Percentiles rank a stretch among this genome's conserved stretches.
phyloP scores from a whole-genome alignment of 2,888 invertebrate species.

The Diloba caeruleocephala region DNA sequence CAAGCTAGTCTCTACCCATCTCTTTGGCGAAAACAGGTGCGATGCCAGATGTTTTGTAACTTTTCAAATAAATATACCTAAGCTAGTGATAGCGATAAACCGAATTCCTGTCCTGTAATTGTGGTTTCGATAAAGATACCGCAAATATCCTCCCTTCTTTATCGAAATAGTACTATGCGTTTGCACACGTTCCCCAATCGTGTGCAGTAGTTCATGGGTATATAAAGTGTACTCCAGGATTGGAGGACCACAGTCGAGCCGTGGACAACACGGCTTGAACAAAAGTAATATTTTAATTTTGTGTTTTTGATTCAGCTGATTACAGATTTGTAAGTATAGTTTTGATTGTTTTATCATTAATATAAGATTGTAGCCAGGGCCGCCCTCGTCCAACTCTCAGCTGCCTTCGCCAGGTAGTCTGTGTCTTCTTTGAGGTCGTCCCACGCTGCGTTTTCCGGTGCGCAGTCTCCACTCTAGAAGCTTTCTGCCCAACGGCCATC shows the following conservation, averaged over 20 bases:
- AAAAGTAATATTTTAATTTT: conserved; percentile 3
- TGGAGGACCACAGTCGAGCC: conserved; percentile 61
- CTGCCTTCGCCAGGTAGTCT: too few species aligned
- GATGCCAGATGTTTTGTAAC: too few species aligned
- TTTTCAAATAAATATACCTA: too few species aligned
- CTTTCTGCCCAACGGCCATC: too few species aligned
- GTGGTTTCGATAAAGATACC: conserved; percentile 42
- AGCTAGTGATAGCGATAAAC: too few species aligned
- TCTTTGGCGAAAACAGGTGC: too few species aligned
- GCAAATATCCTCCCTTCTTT: conserved; percentile 26
- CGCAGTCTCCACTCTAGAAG: too few species aligned
- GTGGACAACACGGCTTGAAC: conserved; percentile 67
- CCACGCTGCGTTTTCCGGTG: too few species aligned
- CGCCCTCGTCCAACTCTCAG: too few species aligned
- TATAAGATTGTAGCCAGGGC: too few species aligned
- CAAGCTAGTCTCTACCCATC: too few species aligned
- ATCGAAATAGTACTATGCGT: conserved; percentile 11
- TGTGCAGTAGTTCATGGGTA: conserved; percentile 44
- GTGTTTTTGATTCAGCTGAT: conserved; percentile 4
- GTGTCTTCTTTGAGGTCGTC: too few species aligned
- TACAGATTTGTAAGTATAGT: conserved; percentile 35
- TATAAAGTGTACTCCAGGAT: conserved; percentile 43
- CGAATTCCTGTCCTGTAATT: background rate
- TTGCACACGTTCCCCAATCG: conserved; percentile 57
- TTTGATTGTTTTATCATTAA: conserved; percentile 1